Percentiles rank a stretch among this genome's conserved stretches.
Conservation (phyloP, 2,797 vertebrate species). For the Scomberomorus guttatus region DNA sequence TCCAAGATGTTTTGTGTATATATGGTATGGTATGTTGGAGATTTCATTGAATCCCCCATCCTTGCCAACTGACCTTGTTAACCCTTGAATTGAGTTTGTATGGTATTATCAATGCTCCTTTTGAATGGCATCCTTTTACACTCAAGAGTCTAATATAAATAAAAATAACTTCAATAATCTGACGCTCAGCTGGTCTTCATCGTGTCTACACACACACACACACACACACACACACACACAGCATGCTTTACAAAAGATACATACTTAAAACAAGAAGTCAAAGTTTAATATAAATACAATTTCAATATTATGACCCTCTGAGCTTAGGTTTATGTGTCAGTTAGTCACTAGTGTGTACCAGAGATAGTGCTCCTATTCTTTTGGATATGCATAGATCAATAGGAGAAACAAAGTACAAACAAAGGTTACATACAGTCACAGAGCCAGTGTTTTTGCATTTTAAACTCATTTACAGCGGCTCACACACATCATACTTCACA, state of each 20-base stretch:
- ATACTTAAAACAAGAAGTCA: constrained; percentile 66
- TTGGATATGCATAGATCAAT: constrained; percentile 83
- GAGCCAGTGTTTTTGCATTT: constrained; percentile 60
- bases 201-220: constrained; percentile 37
- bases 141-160: constrained; percentile 89
- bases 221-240: constrained; percentile 6
- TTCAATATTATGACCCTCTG: constrained; percentile 66
- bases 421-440: constrained; percentile 65
- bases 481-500: not conserved
- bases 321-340: constrained; percentile 52
- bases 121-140: constrained; percentile 91
- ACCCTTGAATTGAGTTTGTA: constrained; percentile 87
- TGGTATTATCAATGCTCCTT: constrained; percentile 89
- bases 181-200: constrained; percentile 50
- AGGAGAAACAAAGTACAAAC: constrained; percentile 57
- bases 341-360: constrained; percentile 67
- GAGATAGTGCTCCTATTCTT: constrained; percentile 49
- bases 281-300: constrained; percentile 83
- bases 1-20: constrained; percentile 82
- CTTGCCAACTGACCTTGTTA: constrained; percentile 82
- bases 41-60: constrained; percentile 80
- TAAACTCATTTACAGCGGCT: constrained; percentile 9
- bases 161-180: constrained; percentile 85
- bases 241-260: constrained; percentile 7
- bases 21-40: constrained; percentile 82